A percentile compares a stretch with the other conserved stretches of the same genome.
These are phyloP conservation scores for Zophobas morio DNA, from an alignment of 1,140 invertebrate species.

Conservation along the genomic window DNA sequence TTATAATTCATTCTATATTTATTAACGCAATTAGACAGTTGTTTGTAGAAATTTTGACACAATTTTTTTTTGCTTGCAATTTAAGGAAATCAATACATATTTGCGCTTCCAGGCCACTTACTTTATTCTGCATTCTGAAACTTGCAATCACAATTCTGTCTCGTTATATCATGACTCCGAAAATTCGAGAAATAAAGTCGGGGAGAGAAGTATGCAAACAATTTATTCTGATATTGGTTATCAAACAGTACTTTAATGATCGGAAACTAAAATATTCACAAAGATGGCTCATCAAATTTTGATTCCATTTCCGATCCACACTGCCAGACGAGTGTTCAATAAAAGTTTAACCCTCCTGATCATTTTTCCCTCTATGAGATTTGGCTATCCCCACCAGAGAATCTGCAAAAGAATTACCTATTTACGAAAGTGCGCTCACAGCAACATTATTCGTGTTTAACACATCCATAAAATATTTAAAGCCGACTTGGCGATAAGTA, in stretches of 20 bases:
- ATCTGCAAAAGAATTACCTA: conserved; percentile 17
- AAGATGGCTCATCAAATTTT: neutral
- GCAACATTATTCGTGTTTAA: conserved; percentile 16
- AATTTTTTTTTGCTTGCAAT: too few relatives aligned
- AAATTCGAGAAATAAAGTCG: too few relatives aligned
- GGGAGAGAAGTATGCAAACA: neutral
- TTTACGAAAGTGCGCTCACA: neutral
- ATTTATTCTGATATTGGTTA: neutral
- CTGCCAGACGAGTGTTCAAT: neutral
- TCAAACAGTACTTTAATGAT: neutral
- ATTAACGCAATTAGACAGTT: too few relatives aligned
- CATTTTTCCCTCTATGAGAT: conserved; percentile 17
- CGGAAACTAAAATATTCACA: neutral
- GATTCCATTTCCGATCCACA: neutral
- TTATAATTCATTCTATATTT: too few relatives aligned
- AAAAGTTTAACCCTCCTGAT: neutral
- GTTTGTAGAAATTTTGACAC: too few relatives aligned
- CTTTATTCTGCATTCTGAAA: too few relatives aligned
- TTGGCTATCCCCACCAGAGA: conserved; percentile 23
- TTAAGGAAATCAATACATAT: too few relatives aligned
- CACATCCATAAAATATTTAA: conserved; percentile 12
- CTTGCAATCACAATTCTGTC: too few relatives aligned
- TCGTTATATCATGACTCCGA: too few relatives aligned
- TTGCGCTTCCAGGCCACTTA: too few relatives aligned
- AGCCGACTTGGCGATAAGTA: conserved; percentile 16